Base-by-base conservation (phyloP, 1,140 invertebrate genomes). In the Neocloeon triangulifer region DNA sequence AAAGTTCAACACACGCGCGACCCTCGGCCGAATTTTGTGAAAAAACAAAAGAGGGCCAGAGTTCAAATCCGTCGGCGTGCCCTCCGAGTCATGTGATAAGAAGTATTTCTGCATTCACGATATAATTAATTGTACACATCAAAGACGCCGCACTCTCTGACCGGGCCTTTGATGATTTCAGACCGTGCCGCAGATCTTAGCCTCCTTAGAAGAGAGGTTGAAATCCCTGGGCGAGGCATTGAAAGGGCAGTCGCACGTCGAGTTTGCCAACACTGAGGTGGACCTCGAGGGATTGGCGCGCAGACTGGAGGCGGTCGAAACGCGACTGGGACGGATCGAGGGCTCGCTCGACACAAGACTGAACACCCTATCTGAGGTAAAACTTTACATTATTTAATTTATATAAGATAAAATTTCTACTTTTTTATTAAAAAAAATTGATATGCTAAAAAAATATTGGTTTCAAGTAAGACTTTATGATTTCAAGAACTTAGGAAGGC, bases 151-250 rank as follows among this genome's bases (percentile, higher is more conserved):
- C n/a, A 33, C 12, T 33, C 27, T n/a, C 8, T n/a, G n/a, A n/a
- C n/a, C n/a, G n/a, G n/a, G n/a, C n/a, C n/a, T n/a, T 29, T 19
- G 3, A 8, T 34, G 10, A 25, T 31, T 33, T 17, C 47, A 62
- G 59, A 53, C 54, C 34, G 39, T 58, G 19, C 46, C 43, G n/a
- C 47, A 38, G 18, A 47, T 60, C 22, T 40, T 65, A 35, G 38
- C 45, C n/a, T 58, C 48, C 13, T 61, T 67, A 13, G 64, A 69
- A 42, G 62, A 65, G 34, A 44, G 58, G 27, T 45, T 67, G n/a
- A 43, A 52, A 17, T 49, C 53, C 29, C 38, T 67, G 39, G 64
- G 67, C 35, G 52, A 53, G 14, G 48, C 61, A 29, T 57, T 54
- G 16, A 42, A 41, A 3, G 41, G 42, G 31, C 41, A 49, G 30